Percentiles rank a stretch among this genome's conserved stretches.
phyloP scores from a whole-genome alignment of 2,113 vertebrate species.

The Semicossyphus pulcher region DNA sequence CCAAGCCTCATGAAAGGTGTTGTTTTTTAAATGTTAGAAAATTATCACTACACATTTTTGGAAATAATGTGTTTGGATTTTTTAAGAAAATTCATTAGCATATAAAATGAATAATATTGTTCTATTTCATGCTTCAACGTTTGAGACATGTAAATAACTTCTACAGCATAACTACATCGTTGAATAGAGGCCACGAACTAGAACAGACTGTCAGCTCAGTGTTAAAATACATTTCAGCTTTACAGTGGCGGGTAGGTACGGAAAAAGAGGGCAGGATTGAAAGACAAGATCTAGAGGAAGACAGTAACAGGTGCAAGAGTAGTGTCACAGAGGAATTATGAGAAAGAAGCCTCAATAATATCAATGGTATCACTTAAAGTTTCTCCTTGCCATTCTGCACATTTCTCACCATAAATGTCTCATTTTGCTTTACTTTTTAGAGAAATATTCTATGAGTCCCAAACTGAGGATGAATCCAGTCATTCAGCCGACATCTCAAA shows the following conservation, averaged over 20 bases:
- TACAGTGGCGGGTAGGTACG: neutral
- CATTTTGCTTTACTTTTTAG: conserved; percentile 50
- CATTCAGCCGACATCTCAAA: conserved; percentile 27
- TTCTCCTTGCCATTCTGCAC: neutral
- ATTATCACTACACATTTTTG: neutral
- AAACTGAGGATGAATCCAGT: conserved; percentile 50
- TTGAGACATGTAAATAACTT: too few species aligned
- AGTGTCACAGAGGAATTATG: neutral
- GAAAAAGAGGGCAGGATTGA: conserved; percentile 2
- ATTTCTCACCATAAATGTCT: neutral
- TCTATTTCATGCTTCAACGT: too few species aligned
- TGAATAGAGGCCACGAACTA: neutral
- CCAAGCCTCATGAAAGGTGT: too few species aligned
- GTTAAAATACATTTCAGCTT: neutral
- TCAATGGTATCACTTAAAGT: neutral
- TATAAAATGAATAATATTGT: neutral
- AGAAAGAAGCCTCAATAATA: neutral
- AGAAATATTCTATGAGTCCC: conserved; percentile 43
- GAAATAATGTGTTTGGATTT: neutral
- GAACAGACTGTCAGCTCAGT: neutral
- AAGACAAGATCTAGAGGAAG: conserved; percentile 4
- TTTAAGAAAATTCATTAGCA: neutral
- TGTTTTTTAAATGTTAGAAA: neutral
- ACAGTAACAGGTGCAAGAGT: conserved; percentile 6
- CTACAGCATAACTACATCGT: too few species aligned